Conservation (phyloP, 2,113 vertebrate genomes). For the Lota lota region DNA sequence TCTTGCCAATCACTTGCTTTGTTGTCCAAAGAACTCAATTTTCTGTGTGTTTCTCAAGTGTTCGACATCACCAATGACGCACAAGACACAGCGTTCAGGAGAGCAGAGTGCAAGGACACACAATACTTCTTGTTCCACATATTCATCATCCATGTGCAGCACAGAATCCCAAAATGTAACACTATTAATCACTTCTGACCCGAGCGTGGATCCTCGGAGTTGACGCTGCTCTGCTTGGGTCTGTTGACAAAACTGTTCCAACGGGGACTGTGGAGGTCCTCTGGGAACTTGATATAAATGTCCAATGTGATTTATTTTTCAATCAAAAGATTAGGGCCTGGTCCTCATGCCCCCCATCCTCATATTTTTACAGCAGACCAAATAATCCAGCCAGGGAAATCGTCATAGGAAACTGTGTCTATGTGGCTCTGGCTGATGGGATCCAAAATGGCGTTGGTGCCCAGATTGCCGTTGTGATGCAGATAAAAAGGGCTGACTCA, state of each 20-base stretch:
- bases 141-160: constrained; percentile 43
- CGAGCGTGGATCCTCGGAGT: constrained; percentile 23
- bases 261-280: constrained; percentile 15
- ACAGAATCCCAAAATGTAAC: constrained; percentile 24
- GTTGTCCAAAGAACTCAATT: constrained; percentile 43
- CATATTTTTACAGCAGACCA: constrained; percentile 33
- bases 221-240: no score
- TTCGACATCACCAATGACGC: constrained; percentile 52
- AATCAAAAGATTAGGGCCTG: constrained; percentile 19
- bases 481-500: constrained; percentile 46
- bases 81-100: constrained; percentile 21
- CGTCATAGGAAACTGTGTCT: constrained; percentile 12
- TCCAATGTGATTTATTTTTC: constrained; percentile 36
- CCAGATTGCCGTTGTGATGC: constrained; percentile 19
- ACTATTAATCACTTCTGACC: constrained; percentile 49
- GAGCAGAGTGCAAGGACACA: constrained; percentile 7
- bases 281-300: constrained; percentile 19
- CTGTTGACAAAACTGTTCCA: not conserved
- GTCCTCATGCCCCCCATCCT: constrained; percentile 1
- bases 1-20: constrained; percentile 45
- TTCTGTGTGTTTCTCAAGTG: constrained; percentile 18
- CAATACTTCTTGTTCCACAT: constrained; percentile 41
- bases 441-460: constrained; percentile 33
- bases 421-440: constrained; percentile 26
- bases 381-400: constrained; percentile 13